These are phyloP conservation scores for Chalcosyrphus nemorum DNA, from an alignment of 2,888 invertebrate genomes.

Conservation along the genomic window DNA sequence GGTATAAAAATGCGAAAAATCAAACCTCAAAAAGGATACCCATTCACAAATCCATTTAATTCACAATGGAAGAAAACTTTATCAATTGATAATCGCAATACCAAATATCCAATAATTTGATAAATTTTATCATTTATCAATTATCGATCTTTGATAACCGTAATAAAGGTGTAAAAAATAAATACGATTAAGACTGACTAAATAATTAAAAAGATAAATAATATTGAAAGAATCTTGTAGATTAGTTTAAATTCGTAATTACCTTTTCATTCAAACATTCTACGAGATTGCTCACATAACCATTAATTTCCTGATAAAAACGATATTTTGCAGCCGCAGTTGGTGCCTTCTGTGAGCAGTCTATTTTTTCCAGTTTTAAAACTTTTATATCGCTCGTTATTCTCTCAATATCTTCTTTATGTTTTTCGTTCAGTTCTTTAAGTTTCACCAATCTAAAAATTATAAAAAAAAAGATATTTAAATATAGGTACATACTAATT, in stretches of 20 bases:
- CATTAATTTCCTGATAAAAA: slow-evolving; percentile 97
- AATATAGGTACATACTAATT: background rate
- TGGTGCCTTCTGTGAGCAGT: slow-evolving; percentile 82
- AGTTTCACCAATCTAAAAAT: slow-evolving; percentile 83
- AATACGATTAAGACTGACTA: background rate
- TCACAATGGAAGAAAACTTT: too few relatives aligned
- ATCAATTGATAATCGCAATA: too few relatives aligned
- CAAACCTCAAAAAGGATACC: too few relatives aligned
- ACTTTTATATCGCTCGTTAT: slow-evolving; percentile 82
- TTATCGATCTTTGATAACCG: too few relatives aligned
- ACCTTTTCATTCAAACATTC: slow-evolving; percentile 99
- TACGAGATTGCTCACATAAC: slow-evolving; percentile 97
- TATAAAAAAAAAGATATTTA: background rate
- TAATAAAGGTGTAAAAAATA: too few relatives aligned
- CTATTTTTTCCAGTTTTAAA: slow-evolving; percentile 83
- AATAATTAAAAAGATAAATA: background rate
- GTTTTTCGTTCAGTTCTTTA: slow-evolving; percentile 83
- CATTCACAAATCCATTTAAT: too few relatives aligned
- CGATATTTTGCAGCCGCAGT: slow-evolving; percentile 91
- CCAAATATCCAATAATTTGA: too few relatives aligned
- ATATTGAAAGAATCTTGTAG: background rate
- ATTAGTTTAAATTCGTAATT: slow-evolving; percentile 4
- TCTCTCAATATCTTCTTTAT: slow-evolving; percentile 81
- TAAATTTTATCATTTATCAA: too few relatives aligned
- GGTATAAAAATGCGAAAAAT: too few relatives aligned